phyloP scores from a whole-genome alignment of 2,888 invertebrate species.

The Aricia artaxerxes region DNA sequence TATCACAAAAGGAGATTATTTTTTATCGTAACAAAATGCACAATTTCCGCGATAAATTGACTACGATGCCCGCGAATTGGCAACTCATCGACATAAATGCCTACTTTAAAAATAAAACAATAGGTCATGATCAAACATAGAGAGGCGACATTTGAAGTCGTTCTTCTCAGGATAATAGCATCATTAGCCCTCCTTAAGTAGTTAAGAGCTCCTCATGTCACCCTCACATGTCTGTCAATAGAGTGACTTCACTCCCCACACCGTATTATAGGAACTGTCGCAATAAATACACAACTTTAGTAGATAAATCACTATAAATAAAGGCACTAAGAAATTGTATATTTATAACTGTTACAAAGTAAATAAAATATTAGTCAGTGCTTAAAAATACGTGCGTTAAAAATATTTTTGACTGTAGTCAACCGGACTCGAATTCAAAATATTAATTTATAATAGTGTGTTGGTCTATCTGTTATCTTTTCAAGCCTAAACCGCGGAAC shows the following conservation, averaged over 20 bases:
- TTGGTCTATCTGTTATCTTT: background rate
- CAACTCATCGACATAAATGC: no score
- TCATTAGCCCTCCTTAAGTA: background rate
- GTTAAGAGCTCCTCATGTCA: background rate
- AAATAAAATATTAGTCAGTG: background rate
- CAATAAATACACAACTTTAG: slow-evolving; percentile 12
- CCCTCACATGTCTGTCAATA: slow-evolving; percentile 25
- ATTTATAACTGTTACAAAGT: slow-evolving; percentile 16
- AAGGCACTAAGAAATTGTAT: background rate
- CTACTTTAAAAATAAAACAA: background rate
- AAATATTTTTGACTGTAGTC: background rate
- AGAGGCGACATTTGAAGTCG: background rate
- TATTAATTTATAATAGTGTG: background rate
- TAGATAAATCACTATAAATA: slow-evolving; percentile 17
- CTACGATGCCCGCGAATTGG: no score
- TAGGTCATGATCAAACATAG: background rate
- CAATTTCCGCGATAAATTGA: no score
- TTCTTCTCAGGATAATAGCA: background rate
- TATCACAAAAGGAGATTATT: no score
- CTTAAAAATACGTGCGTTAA: background rate
- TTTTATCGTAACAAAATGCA: no score
- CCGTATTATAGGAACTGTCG: slow-evolving; percentile 8
- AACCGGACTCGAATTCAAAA: background rate
- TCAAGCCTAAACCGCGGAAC: background rate
- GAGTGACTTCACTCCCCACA: background rate